Evolutionary conservation across 2,888 invertebrate genomes (phyloP).

Genomic region (Eupelmus urozonus): DNA sequence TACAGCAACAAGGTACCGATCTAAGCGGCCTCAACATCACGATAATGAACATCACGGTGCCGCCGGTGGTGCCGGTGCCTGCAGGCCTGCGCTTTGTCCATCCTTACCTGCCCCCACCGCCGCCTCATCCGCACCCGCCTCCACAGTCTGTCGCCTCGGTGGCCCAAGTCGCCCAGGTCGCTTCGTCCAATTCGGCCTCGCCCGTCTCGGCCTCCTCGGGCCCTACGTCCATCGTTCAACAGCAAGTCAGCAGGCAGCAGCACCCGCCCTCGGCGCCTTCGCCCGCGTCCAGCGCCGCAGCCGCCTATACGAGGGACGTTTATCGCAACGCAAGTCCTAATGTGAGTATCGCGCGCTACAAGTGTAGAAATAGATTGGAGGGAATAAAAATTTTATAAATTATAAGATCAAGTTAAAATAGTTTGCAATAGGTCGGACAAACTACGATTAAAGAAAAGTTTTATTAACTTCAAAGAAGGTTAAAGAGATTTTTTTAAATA

Average conservation of each 20-base stretch:
- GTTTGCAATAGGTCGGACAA: no score
- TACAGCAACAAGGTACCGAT: constrained; percentile 50
- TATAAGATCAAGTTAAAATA: no score
- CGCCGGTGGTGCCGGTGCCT: constrained; percentile 78
- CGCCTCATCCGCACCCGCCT: constrained; percentile 66
- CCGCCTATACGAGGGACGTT: constrained; percentile 72
- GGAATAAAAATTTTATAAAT: no score
- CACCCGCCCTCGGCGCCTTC: constrained; percentile 62
- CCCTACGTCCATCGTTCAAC: constrained; percentile 47
- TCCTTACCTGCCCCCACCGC: constrained; percentile 74
- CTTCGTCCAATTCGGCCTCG: constrained; percentile 57
- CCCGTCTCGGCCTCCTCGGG: constrained; percentile 56
- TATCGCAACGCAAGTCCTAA: constrained; percentile 73
- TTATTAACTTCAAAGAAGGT: no score
- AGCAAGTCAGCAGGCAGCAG: constrained; percentile 53
- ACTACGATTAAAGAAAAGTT: no score
- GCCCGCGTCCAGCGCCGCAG: constrained; percentile 72
- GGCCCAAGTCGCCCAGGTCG: constrained; percentile 55
- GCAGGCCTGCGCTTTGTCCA: constrained; percentile 74
- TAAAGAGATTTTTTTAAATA: no score
- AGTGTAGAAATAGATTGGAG: no score
- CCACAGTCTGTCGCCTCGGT: constrained; percentile 67
- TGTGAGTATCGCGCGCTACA: constrained; percentile 70
- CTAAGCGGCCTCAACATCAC: constrained; percentile 58
- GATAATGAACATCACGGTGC: constrained; percentile 60